phyloP scores from a whole-genome alignment of 2,797 vertebrate species.

The Lepilemur ruficaudatus region DNA sequence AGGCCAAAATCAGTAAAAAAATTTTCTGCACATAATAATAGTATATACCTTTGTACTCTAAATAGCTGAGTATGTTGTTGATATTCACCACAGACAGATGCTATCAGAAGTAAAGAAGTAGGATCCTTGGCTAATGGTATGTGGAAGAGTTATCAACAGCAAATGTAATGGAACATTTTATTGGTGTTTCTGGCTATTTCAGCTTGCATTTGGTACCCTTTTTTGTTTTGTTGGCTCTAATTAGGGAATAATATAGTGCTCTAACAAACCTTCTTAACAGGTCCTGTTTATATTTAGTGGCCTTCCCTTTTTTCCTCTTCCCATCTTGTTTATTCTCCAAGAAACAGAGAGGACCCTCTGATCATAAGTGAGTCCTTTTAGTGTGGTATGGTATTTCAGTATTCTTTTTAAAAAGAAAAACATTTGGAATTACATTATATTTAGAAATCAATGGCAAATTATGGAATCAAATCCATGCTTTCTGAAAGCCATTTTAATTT shows the following conservation, averaged over 20 bases:
- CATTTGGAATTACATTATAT: too few relatives aligned
- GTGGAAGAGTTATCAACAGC: not conserved
- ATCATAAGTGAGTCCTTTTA: not conserved
- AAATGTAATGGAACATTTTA: not conserved
- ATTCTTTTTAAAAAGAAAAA: not conserved
- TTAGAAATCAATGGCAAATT: too few relatives aligned
- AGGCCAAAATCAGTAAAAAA: not conserved
- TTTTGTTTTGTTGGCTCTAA: not conserved
- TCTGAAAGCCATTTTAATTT: too few relatives aligned
- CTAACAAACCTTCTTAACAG: not conserved
- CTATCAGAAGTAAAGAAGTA: not conserved
- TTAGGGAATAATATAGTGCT: not conserved
- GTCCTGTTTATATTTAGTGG: not conserved
- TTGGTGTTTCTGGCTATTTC: not conserved
- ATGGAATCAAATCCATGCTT: too few relatives aligned
- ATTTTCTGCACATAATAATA: not conserved
- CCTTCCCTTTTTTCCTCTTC: not conserved
- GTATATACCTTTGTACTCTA: not conserved
- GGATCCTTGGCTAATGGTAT: not conserved
- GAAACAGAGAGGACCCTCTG: not conserved
- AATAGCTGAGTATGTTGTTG: not conserved
- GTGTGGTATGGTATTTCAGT: not conserved
- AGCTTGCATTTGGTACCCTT: not conserved
- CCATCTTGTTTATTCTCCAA: not conserved
- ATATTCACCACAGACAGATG: not conserved